A percentile compares a stretch with the other conserved stretches of the same genome.
These are phyloP conservation scores for Murina feae DNA, from an alignment of 2,113 vertebrate genomes.

Conservation along the genomic window DNA sequence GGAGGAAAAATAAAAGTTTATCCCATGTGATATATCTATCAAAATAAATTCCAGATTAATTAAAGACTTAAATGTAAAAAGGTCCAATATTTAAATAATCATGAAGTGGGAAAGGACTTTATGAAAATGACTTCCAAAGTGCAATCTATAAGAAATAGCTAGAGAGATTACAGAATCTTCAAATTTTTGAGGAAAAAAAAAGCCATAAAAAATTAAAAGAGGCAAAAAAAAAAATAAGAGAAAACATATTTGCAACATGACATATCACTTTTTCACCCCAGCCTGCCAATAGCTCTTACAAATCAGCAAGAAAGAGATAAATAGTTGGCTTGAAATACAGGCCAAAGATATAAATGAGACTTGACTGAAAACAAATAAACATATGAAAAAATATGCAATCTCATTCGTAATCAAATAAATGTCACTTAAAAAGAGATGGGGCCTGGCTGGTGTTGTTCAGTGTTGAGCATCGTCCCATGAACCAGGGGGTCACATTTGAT, in stretches of 20 bases:
- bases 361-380: background rate
- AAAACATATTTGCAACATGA: background rate
- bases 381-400: background rate
- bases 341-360: background rate
- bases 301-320: background rate
- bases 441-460: no score
- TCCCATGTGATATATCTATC: background rate
- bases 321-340: background rate
- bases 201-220: background rate
- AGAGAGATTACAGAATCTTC: background rate
- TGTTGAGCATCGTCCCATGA: no score
- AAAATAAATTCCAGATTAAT: constrained; percentile 1
- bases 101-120: background rate
- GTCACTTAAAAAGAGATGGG: background rate
- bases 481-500: no score
- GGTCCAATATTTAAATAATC: background rate
- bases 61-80: background rate
- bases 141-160: background rate
- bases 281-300: background rate
- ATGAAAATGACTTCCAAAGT: background rate
- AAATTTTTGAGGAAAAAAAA: background rate
- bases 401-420: background rate
- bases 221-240: background rate
- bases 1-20: background rate
- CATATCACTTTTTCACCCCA: background rate